A percentile compares a stretch with the other conserved stretches of the same genome.
Conservation (phyloP, 2,113 vertebrate genomes). For the Hyperopisus bebe region DNA sequence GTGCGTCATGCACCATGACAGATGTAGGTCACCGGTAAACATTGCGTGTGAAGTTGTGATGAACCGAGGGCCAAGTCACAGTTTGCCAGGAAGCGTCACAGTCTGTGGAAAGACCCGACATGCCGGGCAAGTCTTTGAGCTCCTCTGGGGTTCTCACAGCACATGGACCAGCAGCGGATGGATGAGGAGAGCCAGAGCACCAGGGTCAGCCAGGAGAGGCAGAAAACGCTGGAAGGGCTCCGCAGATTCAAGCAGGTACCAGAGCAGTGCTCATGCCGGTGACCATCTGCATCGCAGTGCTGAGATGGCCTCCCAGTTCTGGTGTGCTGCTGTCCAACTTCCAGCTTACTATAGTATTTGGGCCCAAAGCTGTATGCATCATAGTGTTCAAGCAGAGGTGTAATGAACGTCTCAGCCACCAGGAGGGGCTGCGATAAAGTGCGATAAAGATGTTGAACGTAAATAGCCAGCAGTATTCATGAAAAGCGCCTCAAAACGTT, state of each 20-base stretch:
- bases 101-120: neutral
- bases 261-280: neutral
- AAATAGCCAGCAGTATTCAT: neutral
- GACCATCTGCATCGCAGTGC: no score
- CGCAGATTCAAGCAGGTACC: constrained; percentile 88
- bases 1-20: neutral
- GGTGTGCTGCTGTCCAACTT: neutral
- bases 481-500: neutral
- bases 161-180: constrained; percentile 54
- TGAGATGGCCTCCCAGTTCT: neutral
- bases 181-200: constrained; percentile 74
- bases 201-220: constrained; percentile 84
- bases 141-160: neutral
- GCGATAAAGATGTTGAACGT: neutral
- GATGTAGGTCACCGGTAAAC: neutral
- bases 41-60: neutral
- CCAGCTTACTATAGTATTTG: neutral
- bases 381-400: neutral
- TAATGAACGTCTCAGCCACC: neutral
- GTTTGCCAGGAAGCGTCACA: neutral
- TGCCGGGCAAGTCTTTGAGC: neutral
- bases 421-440: neutral
- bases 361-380: neutral
- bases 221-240: constrained; percentile 86
- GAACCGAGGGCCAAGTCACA: neutral